Evolutionary conservation across 1,140 invertebrate genomes (phyloP).

Genomic region (Orchesella cincta): DNA sequence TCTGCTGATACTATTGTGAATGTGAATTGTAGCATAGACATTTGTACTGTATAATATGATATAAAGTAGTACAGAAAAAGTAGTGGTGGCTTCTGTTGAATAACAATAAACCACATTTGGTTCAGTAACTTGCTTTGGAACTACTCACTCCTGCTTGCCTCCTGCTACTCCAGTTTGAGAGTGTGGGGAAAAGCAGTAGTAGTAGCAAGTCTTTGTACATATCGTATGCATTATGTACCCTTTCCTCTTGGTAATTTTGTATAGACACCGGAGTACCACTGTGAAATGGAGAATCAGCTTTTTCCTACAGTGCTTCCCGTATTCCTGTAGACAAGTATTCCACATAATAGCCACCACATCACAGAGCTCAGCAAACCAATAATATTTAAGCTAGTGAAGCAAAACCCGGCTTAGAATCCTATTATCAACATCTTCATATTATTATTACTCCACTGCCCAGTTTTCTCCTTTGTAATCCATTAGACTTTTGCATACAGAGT

Average conservation of each 20-base stretch:
- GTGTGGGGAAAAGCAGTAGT: too few species aligned
- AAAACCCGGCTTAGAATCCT: neutral
- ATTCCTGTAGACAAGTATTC: neutral
- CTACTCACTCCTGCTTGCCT: too few species aligned
- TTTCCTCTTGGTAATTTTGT: too few species aligned
- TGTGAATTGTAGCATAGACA: too few species aligned
- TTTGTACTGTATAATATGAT: neutral
- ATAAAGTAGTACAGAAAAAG: neutral
- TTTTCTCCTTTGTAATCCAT: neutral
- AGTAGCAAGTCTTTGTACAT: too few species aligned
- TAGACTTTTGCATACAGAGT: too few species aligned
- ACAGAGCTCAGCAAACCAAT: slow-evolving; percentile 3
- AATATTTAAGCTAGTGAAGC: slow-evolving; percentile 13
- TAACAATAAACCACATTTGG: slow-evolving; percentile 5
- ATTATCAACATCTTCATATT: slow-evolving; percentile 9
- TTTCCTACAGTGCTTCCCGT: neutral
- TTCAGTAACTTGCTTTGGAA: neutral
- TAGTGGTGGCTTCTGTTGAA: neutral
- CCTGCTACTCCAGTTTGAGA: too few species aligned
- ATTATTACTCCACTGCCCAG: neutral
- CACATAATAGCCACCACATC: slow-evolving; percentile 4
- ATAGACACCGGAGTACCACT: too few species aligned
- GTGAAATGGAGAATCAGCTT: too few species aligned
- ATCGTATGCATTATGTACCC: too few species aligned
- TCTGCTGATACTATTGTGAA: too few species aligned